Conservation (phyloP, 1,140 invertebrate genomes). For the Hylaeus anthracinus region DNA sequence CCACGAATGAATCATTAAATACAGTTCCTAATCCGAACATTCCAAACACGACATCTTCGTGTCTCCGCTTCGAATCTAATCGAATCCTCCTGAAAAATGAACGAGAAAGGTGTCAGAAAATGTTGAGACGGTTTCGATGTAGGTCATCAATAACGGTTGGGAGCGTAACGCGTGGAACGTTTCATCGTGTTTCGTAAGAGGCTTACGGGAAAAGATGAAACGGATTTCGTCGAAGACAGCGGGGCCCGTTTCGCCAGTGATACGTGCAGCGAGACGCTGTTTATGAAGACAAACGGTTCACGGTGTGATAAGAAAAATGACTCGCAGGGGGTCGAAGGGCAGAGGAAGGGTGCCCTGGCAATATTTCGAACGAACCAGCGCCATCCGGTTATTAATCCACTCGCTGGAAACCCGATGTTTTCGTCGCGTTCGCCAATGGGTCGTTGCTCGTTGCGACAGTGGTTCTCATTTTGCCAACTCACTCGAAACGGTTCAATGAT, state of each 20-base stretch:
- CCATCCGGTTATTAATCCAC: constrained; percentile 64
- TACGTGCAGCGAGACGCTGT: constrained; percentile 47
- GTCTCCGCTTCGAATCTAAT: neutral
- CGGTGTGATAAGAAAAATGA: constrained; percentile 55
- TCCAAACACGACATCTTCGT: too few relatives aligned
- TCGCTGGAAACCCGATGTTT: constrained; percentile 67
- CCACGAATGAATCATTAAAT: too few relatives aligned
- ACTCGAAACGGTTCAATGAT: neutral
- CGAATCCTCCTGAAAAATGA: neutral
- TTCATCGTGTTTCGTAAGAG: neutral
- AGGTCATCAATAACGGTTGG: constrained; percentile 26
- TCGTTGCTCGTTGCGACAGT: constrained; percentile 56
- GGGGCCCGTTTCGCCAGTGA: constrained; percentile 43
- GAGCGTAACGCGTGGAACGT: constrained; percentile 2
- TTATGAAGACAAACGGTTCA: constrained; percentile 61
- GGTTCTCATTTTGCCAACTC: constrained; percentile 50
- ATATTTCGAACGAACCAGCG: constrained; percentile 61
- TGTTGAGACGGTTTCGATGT: constrained; percentile 8
- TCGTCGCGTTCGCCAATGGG: constrained; percentile 61
- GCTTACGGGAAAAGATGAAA: constrained; percentile 12
- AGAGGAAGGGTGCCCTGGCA: constrained; percentile 54
- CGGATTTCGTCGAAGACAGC: constrained; percentile 23
- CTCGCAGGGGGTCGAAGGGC: constrained; percentile 56
- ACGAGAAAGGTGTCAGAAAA: neutral
- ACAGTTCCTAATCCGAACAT: too few relatives aligned